Conservation (phyloP, 2,888 invertebrate genomes). For the Hydroisotoma schaefferi region DNA sequence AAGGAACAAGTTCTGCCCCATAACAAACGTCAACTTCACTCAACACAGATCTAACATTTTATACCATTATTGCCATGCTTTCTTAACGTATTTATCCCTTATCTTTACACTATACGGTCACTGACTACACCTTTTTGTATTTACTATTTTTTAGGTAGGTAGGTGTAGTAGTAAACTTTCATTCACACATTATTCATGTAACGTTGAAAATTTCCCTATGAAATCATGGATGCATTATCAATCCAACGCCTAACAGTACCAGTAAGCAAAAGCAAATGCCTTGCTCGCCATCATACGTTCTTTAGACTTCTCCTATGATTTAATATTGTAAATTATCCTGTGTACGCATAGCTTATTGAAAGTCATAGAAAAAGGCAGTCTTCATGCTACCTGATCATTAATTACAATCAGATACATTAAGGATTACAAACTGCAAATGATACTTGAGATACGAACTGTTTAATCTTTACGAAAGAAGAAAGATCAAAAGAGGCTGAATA, state of each 20-base stretch:
- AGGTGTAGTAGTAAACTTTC: neutral
- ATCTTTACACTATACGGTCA: neutral
- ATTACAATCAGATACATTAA: too few relatives aligned
- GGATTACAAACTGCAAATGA: too few relatives aligned
- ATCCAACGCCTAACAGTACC: too few relatives aligned
- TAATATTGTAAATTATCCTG: too few relatives aligned
- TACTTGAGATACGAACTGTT: too few relatives aligned
- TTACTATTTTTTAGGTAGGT: neutral
- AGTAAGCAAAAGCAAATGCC: too few relatives aligned
- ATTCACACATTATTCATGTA: constrained; percentile 1
- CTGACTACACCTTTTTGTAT: neutral
- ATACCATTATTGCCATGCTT: constrained; percentile 4
- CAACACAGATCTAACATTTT: neutral
- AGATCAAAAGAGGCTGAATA: too few relatives aligned
- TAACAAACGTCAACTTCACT: neutral
- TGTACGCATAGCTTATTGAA: too few relatives aligned
- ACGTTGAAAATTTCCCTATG: neutral
- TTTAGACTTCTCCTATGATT: too few relatives aligned
- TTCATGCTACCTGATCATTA: neutral
- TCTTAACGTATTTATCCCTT: neutral
- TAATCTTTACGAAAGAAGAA: too few relatives aligned
- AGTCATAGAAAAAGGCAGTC: constrained; percentile 12
- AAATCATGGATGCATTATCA: too few relatives aligned
- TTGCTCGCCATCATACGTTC: too few relatives aligned
- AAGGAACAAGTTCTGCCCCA: constrained; percentile 9